Conservation (phyloP, 2,113 vertebrate genomes). For the Epinephelus cyanopodus region DNA sequence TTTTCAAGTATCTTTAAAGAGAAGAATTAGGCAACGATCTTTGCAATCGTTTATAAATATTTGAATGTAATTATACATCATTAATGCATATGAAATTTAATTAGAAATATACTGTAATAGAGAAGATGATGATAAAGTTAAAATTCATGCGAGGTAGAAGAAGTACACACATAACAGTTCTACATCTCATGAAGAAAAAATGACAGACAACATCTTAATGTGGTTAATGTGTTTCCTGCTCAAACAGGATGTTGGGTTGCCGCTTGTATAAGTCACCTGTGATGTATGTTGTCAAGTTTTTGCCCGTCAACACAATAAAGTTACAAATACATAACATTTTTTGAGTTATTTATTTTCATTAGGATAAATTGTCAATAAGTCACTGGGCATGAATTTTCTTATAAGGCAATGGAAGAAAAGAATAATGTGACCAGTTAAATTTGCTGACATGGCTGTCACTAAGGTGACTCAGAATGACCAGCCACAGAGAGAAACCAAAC, state of each 20-base stretch:
- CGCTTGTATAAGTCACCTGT: background rate
- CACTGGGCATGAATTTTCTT: background rate
- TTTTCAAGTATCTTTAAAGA: background rate
- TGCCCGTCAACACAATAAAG: background rate
- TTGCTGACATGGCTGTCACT: background rate
- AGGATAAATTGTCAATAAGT: background rate
- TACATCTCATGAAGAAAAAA: conserved; percentile 1
- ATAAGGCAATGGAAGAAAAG: background rate
- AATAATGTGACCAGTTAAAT: background rate
- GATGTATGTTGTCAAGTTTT: background rate
- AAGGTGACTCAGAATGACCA: background rate
- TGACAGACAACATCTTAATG: conserved; percentile 35
- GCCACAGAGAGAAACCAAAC: conserved; percentile 1
- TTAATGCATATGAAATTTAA: background rate
- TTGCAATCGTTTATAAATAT: background rate
- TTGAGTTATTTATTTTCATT: background rate
- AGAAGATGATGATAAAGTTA: background rate
- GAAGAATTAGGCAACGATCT: background rate
- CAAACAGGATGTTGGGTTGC: conserved; percentile 45
- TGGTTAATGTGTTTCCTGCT: conserved; percentile 63
- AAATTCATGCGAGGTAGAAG: background rate
- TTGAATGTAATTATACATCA: background rate
- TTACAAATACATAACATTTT: background rate
- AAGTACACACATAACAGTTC: background rate
- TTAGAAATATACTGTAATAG: background rate